Conservation (phyloP, 2,113 vertebrate species). For the Paedocypris sp. region DNA sequence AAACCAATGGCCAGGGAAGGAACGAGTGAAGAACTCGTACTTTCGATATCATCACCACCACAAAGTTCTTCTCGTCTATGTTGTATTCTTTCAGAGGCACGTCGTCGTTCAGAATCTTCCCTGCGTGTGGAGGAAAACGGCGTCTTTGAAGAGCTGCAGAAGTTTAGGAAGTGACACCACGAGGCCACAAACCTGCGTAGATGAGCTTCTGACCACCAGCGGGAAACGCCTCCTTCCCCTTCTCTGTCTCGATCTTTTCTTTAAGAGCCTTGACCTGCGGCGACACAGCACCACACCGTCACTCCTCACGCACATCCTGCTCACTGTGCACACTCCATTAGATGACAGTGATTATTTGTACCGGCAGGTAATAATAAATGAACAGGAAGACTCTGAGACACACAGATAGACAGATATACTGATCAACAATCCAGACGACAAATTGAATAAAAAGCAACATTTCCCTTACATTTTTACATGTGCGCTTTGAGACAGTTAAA, state of each 20-base stretch:
- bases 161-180: not conserved
- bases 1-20: not conserved
- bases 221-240: slow-evolving; percentile 60
- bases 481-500: too few relatives aligned
- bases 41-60: slow-evolving; percentile 68
- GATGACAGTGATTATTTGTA: too few relatives aligned
- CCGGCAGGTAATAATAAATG: too few relatives aligned
- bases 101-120: slow-evolving; percentile 65
- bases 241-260: slow-evolving; percentile 57
- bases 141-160: not conserved
- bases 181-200: slow-evolving; percentile 55
- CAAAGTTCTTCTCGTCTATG: slow-evolving; percentile 68
- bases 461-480: too few relatives aligned
- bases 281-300: not conserved
- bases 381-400: too few relatives aligned
- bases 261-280: slow-evolving; percentile 59
- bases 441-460: too few relatives aligned
- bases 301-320: not conserved
- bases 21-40: slow-evolving; percentile 36
- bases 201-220: slow-evolving; percentile 61
- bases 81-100: slow-evolving; percentile 59
- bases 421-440: too few relatives aligned
- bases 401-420: too few relatives aligned
- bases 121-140: slow-evolving; percentile 32
- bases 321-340: not conserved